Evolutionary conservation across 2,888 invertebrate genomes (phyloP), one percentile per base, ranked within the genome.

Genomic region (Cartodere bifasciata): DNA sequence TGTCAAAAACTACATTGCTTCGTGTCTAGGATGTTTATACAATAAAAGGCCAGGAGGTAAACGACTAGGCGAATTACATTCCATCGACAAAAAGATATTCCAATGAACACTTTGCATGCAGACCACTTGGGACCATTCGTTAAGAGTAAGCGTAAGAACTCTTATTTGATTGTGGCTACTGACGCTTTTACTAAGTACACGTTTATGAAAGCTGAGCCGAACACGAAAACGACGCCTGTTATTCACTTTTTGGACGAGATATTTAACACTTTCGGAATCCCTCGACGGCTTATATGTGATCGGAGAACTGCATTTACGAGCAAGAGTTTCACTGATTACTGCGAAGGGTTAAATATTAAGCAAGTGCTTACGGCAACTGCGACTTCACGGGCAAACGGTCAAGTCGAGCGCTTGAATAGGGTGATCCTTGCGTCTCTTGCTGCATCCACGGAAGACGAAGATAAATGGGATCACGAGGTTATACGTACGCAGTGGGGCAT

Each of bases 21-120:
- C 43, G 16, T 50, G 50, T 30, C 13, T 53, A 4, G 40, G 41
- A 17, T 50, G 49, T 28, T 33, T 40, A 30, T 50, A 50, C 35
- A 44, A 40, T 31, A 52, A 52, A 43, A 41, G 38, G 15, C 38
- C 38, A 21, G 25, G 41, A 34, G 37, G 38, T 3, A 39, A 37
- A 22, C 17, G 50, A 0, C 9, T 23, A 42, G 4, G 46, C 32
- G 4, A 38, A 13, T 15, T 52, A 16, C 30, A 46, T 20, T 38
- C 39, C 3, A 43, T 43, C 12, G 31, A 38, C 20, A 48, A 48
- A 27, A 27, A 23, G 5, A 37, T 2, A 23, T 29, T 9, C 47
- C 45, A 4, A 35, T 48, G 32, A 26, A 45, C 22, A 48, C 41
- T 3, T 4, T 45, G 2, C 48, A 48, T 26, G 30, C 45, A 7